Percentiles rank a stretch among this genome's conserved stretches.
phyloP scores from a whole-genome alignment of 2,797 vertebrate genomes.

The Heliangelus exortis region DNA sequence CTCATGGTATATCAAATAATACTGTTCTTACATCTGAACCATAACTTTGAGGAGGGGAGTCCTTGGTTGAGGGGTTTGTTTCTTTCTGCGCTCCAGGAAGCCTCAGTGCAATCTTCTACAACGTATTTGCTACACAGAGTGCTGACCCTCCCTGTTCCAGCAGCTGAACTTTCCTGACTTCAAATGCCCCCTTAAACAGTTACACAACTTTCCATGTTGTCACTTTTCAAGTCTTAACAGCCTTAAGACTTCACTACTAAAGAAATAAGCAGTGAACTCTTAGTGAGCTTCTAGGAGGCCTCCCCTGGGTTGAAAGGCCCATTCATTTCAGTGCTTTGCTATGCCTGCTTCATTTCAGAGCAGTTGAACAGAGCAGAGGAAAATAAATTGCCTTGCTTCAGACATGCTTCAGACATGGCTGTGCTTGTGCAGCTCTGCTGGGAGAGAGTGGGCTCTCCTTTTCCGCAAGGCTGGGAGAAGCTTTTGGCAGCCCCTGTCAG shows the following conservation, averaged over 20 bases:
- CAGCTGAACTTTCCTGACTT: not conserved
- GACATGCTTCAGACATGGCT: rapidly evolving
- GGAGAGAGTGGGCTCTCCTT: not conserved
- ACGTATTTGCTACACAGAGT: rapidly evolving
- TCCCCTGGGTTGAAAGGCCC: not conserved
- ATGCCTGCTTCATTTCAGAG: not conserved
- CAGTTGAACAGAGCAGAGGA: not conserved
- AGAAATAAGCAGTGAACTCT: not conserved
- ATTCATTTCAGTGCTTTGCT: not conserved
- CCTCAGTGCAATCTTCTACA: not conserved
- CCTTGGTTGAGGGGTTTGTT: not conserved
- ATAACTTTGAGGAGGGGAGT: not conserved
- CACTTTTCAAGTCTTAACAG: not conserved
- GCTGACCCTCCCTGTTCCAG: rapidly evolving
- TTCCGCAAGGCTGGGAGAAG: not conserved
- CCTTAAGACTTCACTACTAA: not conserved
- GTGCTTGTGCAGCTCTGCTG: not conserved
- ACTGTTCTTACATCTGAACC: not conserved
- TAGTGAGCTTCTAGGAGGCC: not conserved
- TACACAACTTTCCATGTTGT: not conserved
- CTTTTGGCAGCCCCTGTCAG: not conserved
- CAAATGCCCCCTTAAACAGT: not conserved
- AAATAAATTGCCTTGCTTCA: not conserved
- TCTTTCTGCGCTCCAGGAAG: not conserved
- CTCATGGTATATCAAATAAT: not conserved